Conservation (phyloP, 2,113 vertebrate genomes). For the Hipposideros armiger region DNA sequence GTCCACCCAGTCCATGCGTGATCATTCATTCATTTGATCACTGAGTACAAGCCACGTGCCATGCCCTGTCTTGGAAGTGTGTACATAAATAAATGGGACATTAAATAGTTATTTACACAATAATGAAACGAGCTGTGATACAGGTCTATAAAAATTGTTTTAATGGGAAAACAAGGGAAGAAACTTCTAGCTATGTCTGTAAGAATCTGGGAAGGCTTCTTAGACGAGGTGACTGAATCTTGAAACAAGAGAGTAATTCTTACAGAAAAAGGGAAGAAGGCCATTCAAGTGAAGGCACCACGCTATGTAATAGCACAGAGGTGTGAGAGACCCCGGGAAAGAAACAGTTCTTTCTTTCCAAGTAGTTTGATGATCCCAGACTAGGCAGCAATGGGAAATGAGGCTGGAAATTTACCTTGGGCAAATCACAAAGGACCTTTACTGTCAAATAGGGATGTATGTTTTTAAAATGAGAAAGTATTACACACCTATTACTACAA, state of each 20-base stretch:
- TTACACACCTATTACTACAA: not conserved
- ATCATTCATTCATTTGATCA: not conserved
- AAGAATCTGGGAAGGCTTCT: not conserved
- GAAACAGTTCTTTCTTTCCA: not conserved
- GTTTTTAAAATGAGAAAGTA: slow-evolving; percentile 50
- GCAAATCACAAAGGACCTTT: not conserved
- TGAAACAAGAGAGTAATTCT: not conserved
- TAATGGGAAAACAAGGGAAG: not conserved
- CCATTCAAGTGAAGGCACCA: not conserved
- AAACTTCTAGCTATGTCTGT: not conserved
- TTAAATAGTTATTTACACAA: not conserved
- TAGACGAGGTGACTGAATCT: not conserved
- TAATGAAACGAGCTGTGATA: not conserved
- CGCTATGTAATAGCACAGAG: not conserved
- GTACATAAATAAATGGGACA: not conserved
- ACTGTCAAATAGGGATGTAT: not conserved
- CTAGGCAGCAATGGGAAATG: not conserved
- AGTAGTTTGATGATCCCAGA: not conserved
- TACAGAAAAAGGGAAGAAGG: not conserved
- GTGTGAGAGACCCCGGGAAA: not conserved
- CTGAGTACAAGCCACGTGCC: not conserved
- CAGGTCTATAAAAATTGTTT: not conserved
- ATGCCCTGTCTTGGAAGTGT: not conserved
- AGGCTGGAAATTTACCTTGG: not conserved
- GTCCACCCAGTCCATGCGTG: accelerated